Conservation (phyloP, 2,888 invertebrate species). For the Rhaphigaster nebulosa region DNA sequence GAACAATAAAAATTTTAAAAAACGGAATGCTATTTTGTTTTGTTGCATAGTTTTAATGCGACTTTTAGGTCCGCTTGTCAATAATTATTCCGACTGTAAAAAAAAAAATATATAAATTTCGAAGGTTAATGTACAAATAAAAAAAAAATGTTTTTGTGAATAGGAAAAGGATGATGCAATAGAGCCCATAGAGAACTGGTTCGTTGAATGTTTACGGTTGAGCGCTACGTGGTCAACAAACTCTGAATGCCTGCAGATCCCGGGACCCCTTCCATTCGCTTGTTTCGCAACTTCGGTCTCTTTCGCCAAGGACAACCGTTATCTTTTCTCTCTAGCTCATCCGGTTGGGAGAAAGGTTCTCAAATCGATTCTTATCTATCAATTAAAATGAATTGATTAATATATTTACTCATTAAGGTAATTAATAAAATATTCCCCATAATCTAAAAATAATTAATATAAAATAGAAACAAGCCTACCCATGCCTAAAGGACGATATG, state of each 20-base stretch:
- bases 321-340: neutral
- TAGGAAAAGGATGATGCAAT: neutral
- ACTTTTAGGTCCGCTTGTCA: too few relatives aligned
- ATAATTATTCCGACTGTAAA: too few relatives aligned
- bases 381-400: neutral
- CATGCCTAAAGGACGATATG: too few relatives aligned
- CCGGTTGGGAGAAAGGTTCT: neutral
- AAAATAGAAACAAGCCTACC: neutral
- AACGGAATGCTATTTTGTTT: too few relatives aligned
- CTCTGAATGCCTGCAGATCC: neutral
- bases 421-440: neutral
- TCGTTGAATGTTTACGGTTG: neutral
- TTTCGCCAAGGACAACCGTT: neutral
- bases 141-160: neutral
- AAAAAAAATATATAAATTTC: too few relatives aligned
- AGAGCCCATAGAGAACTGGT: neutral
- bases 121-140: neutral
- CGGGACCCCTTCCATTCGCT: neutral
- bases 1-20: too few relatives aligned
- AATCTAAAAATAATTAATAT: neutral
- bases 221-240: neutral
- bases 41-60: too few relatives aligned
- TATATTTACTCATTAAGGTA: neutral
- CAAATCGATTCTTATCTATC: neutral
- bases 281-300: neutral